Conservation (phyloP, 2,888 invertebrate species). For the Carterocephalus palaemon region DNA sequence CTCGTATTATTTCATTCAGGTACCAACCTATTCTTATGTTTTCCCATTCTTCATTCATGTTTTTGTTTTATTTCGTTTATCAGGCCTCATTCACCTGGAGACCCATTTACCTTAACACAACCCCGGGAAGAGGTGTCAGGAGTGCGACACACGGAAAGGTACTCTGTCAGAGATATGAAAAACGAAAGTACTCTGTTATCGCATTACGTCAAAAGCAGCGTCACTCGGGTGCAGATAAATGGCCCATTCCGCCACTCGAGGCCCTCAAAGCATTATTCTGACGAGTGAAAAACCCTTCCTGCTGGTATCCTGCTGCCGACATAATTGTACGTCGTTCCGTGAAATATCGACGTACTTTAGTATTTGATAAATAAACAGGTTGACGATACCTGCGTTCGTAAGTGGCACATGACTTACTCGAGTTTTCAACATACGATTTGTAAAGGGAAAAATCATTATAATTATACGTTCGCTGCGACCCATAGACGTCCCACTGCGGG, state of each 20-base stretch:
- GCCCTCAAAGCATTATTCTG: slow-evolving; percentile 27
- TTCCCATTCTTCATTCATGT: too few relatives aligned
- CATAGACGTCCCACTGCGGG: too few relatives aligned
- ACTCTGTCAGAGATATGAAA: slow-evolving; percentile 10
- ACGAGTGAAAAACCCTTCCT: slow-evolving; percentile 30
- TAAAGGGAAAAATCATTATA: too few relatives aligned
- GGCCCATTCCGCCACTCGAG: slow-evolving; percentile 39
- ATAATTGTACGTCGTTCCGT: slow-evolving; percentile 30
- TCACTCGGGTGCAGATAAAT: slow-evolving; percentile 45
- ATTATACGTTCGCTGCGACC: too few relatives aligned
- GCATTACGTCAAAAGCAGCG: slow-evolving; percentile 49
- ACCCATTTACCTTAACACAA: too few relatives aligned
- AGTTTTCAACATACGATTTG: too few relatives aligned
- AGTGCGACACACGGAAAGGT: not conserved
- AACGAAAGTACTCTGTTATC: slow-evolving; percentile 38
- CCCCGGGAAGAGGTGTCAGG: not conserved
- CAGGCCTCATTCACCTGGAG: too few relatives aligned
- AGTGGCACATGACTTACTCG: too few relatives aligned
- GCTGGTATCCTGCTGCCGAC: slow-evolving; percentile 27
- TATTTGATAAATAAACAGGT: slow-evolving; percentile 1
- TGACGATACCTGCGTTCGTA: not conserved
- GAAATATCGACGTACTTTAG: slow-evolving; percentile 30
- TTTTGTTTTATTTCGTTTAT: not conserved
- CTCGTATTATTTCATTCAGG: too few relatives aligned
- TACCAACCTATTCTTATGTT: too few relatives aligned